phyloP scores from a whole-genome alignment of 1,140 invertebrate genomes.

The Caenorhabditis inopinata region DNA sequence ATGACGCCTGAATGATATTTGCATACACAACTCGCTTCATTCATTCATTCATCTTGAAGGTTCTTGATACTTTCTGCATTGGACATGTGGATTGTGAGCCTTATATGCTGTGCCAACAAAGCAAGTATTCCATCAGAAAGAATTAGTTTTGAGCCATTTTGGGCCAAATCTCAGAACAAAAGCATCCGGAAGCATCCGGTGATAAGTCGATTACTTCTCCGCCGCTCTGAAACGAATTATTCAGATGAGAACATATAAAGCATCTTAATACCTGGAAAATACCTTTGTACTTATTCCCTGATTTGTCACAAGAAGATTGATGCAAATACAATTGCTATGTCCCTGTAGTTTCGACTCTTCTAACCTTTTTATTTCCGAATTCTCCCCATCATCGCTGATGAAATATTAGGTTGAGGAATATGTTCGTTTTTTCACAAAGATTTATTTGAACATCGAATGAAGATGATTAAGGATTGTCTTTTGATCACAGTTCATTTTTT shows the following conservation, averaged over 20 bases:
- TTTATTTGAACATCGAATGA: too few relatives aligned
- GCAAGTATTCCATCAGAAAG: constrained; percentile 41
- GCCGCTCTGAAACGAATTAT: neutral
- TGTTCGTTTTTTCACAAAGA: too few relatives aligned
- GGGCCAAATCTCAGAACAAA: constrained; percentile 55
- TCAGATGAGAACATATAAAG: too few relatives aligned
- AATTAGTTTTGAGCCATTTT: too few relatives aligned
- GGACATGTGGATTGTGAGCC: constrained; percentile 60
- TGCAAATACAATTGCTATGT: neutral
- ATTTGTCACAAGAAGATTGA: neutral
- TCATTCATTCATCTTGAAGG: too few relatives aligned
- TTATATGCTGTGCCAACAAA: constrained; percentile 51
- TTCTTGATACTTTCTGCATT: constrained; percentile 56
- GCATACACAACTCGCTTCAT: too few relatives aligned
- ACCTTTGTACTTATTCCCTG: neutral
- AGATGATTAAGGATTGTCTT: too few relatives aligned
- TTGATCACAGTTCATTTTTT: too few relatives aligned
- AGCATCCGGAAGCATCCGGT: constrained; percentile 50
- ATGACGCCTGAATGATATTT: too few relatives aligned
- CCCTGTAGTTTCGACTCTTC: neutral
- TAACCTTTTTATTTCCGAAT: neutral
- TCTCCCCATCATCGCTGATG: constrained; percentile 45
- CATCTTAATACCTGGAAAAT: neutral
- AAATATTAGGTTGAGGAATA: too few relatives aligned
- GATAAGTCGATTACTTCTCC: constrained; percentile 50